Percentiles rank a stretch among this genome's conserved stretches.
Evolutionary conservation across 2,888 invertebrate species (phyloP).

Genomic region (Meganola albula): DNA sequence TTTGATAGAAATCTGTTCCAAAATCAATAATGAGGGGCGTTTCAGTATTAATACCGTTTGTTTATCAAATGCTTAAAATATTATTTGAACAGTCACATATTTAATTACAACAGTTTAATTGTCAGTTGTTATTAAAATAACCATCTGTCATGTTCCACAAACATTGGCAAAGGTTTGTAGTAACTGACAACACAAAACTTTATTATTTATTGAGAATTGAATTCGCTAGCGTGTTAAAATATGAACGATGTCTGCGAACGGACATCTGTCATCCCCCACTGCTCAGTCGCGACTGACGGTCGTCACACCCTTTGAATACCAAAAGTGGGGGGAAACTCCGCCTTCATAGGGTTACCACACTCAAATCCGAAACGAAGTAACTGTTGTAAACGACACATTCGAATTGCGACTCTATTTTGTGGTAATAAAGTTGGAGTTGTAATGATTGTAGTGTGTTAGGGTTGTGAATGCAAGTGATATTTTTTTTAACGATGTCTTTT

Average conservation of each 20-base stretch:
- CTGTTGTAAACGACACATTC: constrained; percentile 3
- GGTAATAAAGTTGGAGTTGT: constrained; percentile 4
- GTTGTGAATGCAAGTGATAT: constrained; percentile 39
- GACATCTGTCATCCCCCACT: constrained; percentile 72
- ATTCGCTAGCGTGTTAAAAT: constrained; percentile 64
- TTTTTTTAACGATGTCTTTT: constrained; percentile 54
- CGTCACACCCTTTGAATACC: constrained; percentile 43
- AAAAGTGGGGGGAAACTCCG: constrained; percentile 40
- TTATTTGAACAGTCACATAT: constrained; percentile 34
- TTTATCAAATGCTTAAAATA: constrained; percentile 39
- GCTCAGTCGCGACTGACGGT: constrained; percentile 50
- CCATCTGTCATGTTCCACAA: constrained; percentile 25
- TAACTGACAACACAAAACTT: constrained; percentile 22
- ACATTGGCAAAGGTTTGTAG: constrained; percentile 30
- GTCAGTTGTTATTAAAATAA: constrained; percentile 11
- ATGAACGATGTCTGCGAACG: constrained; percentile 56
- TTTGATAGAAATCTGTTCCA: too few relatives aligned
- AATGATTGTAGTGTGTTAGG: constrained; percentile 31
- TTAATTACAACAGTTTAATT: constrained; percentile 23
- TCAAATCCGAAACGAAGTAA: constrained; percentile 14
- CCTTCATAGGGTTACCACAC: constrained; percentile 36
- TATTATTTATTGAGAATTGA: constrained; percentile 63
- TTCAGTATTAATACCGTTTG: constrained; percentile 31
- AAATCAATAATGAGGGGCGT: constrained; percentile 30
- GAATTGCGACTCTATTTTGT: constrained; percentile 28